Base-by-base conservation (phyloP, 2,888 invertebrate species). In the Periphyllus acericola region DNA sequence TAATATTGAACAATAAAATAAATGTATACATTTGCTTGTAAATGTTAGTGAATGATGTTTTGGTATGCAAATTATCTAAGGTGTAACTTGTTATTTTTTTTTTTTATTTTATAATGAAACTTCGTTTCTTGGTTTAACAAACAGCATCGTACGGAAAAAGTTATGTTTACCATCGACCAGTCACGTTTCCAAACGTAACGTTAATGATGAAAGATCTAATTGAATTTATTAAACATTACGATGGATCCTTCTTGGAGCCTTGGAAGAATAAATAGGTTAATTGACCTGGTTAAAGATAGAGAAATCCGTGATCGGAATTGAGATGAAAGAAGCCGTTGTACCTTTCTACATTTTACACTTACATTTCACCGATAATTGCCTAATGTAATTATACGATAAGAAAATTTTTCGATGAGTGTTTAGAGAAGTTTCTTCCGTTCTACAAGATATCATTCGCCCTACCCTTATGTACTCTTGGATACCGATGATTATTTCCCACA, bases 181-280 rank as follows among this genome's bases (percentile, higher is more conserved):
- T 86, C 86, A 86, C 80, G 79, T 86, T 6, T 86, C 14, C n/a
- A n/a, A 36, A 86, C n/a, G 55, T 80, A 80, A 79, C 55, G 60
- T 80, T 85, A 71, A 52, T n/a, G 66, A 9, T 36, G 80, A 86
- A 74, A 72, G 36, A 86, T 68, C 80, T 80, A 80, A 86, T 86
- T 86, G 55, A 80, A 86, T 86, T 86, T 80, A 72, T 86, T 55
- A 55, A 80, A 55, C 72, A 79, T 78, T 55, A 40, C 29, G 55
- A 72, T 72, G 29, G 72, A 72, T 80, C 55, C 52, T 78, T 78
- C 55, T 21, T 6, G 29, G 36, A 40, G 34, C 40, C 36, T 55
- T 25, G 14, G 8, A 79, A 86, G 21, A 68, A 78, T 46, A 80
- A 29, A 74, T 78, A 71, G 36, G 34, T 86, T 86, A 80, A 80